Conservation (phyloP, 2,113 vertebrate genomes). For the Myotis lucifugus region DNA sequence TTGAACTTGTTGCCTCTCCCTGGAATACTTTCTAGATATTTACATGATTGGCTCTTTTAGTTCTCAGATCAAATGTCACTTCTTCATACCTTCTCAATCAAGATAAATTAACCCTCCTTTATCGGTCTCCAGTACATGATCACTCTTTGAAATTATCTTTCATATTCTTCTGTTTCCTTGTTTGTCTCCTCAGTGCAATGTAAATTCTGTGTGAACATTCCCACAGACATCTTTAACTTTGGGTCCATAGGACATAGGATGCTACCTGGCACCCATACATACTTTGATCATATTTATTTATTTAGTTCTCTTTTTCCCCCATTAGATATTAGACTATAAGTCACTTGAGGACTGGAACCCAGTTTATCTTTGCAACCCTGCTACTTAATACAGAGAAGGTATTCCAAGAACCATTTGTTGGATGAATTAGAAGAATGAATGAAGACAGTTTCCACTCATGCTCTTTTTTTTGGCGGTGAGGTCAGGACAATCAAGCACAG, state of each 20-base stretch:
- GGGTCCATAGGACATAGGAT: background rate
- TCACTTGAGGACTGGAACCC: background rate
- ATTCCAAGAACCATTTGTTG: background rate
- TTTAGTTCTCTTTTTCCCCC: background rate
- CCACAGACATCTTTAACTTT: background rate
- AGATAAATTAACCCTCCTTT: background rate
- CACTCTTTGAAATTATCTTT: background rate
- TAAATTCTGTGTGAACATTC: background rate
- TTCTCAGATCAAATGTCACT: background rate
- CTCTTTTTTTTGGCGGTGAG: background rate
- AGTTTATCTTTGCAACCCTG: background rate
- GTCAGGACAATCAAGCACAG: background rate
- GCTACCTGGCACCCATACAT: background rate
- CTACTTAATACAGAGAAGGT: background rate
- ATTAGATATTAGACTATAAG: background rate
- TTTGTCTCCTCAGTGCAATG: background rate
- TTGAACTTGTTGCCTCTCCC: background rate
- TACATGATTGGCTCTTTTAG: background rate
- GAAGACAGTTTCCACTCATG: background rate
- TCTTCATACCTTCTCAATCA: background rate
- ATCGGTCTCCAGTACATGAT: background rate
- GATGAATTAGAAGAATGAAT: background rate
- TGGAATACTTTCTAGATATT: background rate
- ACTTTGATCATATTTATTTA: background rate
- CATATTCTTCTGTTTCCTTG: background rate